Percentiles rank a stretch among this genome's conserved stretches.
phyloP scores from a whole-genome alignment of 92 coral and sea anemone species.

The Palythoa heliodiscus region DNA sequence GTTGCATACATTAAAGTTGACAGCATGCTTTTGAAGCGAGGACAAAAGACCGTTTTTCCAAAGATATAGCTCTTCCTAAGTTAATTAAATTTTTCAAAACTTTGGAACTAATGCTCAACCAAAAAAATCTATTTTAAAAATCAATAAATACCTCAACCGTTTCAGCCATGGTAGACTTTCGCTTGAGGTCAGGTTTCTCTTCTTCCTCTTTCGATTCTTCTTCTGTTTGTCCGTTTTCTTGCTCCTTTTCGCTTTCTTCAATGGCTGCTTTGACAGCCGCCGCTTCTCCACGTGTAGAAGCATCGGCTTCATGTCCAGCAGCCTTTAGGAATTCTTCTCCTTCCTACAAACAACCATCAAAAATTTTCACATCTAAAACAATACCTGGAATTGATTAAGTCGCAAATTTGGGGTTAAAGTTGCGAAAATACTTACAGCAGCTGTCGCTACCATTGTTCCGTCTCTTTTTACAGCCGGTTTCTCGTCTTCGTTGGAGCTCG shows the following conservation, averaged over 20 bases:
- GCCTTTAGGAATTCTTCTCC: constrained; percentile 92
- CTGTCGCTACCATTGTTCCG: constrained; percentile 85
- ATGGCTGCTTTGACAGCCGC: constrained; percentile 80
- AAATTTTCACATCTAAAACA: neutral
- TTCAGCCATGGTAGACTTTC: constrained; percentile 88
- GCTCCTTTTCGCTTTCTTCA: constrained; percentile 79
- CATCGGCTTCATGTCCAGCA: constrained; percentile 79
- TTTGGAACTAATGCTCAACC: neutral
- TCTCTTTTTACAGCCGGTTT: constrained; percentile 83
- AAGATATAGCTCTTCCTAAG: neutral
- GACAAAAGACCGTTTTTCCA: constrained; percentile 26
- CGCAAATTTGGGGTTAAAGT: constrained; percentile 20
- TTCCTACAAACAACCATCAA: constrained; percentile 61
- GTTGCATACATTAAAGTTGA: constrained; percentile 27
- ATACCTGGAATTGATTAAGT: neutral
- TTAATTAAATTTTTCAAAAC: neutral
- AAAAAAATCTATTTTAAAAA: neutral
- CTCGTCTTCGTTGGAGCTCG: constrained; percentile 61
- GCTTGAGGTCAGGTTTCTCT: constrained; percentile 89
- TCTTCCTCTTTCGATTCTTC: constrained; percentile 63
- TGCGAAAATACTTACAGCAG: constrained; percentile 62
- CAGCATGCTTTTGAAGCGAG: constrained; percentile 25
- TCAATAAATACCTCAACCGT: constrained; percentile 71
- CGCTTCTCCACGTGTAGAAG: constrained; percentile 89
- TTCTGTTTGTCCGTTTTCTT: constrained; percentile 52